Percentiles rank a stretch among this genome's conserved stretches.
phyloP scores from a whole-genome alignment of 2,113 vertebrate species.

The Hypocryptadius cinnamomeus region DNA sequence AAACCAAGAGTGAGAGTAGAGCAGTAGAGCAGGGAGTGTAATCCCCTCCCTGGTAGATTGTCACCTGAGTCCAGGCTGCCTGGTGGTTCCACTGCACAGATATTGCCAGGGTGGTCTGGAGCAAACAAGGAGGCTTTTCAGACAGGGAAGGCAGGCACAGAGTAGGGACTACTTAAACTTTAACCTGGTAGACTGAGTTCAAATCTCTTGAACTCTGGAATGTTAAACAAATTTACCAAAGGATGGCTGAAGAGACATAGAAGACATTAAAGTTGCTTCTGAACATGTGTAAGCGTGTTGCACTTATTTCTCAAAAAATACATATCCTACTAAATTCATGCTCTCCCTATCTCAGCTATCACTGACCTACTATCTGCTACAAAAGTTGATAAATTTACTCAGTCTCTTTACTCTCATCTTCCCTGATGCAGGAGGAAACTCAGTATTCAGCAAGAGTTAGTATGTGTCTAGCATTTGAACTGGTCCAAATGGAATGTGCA shows the following conservation, averaged over 20 bases:
- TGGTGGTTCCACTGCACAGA: background rate
- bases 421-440: background rate
- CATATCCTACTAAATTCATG: background rate
- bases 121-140: background rate
- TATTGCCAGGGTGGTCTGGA: background rate
- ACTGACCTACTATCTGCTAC: background rate
- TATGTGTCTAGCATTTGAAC: background rate
- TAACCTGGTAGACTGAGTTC: background rate
- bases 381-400: background rate
- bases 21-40: background rate
- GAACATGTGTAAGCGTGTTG: background rate
- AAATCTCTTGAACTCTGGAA: background rate
- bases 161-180: background rate
- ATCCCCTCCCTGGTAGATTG: background rate
- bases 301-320: background rate
- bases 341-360: background rate
- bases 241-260: background rate
- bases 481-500: background rate
- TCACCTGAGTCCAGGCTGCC: background rate
- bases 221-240: background rate
- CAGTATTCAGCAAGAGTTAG: background rate
- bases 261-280: background rate
- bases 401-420: background rate
- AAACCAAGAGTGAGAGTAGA: background rate
- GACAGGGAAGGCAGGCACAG: background rate